These are phyloP conservation scores for Saturnia pavonia DNA, from an alignment of 2,888 invertebrate genomes.

Conservation along the genomic window DNA sequence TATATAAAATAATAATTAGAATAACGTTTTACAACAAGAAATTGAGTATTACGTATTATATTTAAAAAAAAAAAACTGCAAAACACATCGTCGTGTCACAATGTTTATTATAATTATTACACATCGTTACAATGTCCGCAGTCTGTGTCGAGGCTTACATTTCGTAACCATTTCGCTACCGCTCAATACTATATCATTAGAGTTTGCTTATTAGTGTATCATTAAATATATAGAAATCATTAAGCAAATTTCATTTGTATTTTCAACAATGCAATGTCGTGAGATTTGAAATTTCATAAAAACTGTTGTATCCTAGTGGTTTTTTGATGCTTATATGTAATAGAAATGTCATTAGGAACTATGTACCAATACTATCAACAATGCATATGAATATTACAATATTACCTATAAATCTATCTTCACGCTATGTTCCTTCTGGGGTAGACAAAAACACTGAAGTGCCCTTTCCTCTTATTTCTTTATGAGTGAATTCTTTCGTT, in stretches of 20 bases:
- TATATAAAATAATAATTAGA: not conserved
- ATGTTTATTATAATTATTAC: not conserved
- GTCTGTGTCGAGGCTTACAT: conserved; percentile 3
- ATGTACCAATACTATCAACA: too few relatives aligned
- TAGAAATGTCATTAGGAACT: too few relatives aligned
- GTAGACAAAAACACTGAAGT: not conserved
- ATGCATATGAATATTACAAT: not conserved
- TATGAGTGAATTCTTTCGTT: too few relatives aligned
- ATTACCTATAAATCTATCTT: not conserved
- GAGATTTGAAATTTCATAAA: not conserved
- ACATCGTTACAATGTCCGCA: not conserved
- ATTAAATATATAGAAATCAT: not conserved
- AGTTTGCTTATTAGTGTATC: not conserved
- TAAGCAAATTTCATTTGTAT: not conserved
- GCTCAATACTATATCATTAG: not conserved
- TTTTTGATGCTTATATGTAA: too few relatives aligned
- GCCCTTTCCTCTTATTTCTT: too few relatives aligned
- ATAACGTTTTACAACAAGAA: not conserved
- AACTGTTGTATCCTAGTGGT: not conserved
- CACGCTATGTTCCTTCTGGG: not conserved
- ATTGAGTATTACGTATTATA: not conserved
- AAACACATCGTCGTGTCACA: not conserved
- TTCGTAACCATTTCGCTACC: not conserved
- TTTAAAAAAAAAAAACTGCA: not conserved
- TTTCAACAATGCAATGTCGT: not conserved